Evolutionary conservation across 2,888 invertebrate species (phyloP), one percentile per base, ranked within the genome.

Genomic region (Drosophila maculinotata): DNA sequence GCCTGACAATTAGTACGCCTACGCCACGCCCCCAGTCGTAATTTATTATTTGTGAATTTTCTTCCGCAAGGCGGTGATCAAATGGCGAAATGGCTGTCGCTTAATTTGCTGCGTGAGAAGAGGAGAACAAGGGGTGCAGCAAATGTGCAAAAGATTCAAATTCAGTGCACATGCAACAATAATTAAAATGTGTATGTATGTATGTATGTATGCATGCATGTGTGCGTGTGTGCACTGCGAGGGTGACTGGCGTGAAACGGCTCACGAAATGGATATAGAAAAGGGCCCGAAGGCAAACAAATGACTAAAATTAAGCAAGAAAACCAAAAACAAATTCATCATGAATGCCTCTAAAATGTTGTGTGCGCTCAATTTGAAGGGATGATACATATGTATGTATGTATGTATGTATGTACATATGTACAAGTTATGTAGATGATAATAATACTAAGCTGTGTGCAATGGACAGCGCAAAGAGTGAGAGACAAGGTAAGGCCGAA

Each of bases 231-330:
- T 26, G 49, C 33, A 28, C 10, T 59, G 58, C 30, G 76, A 70
- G 82, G 80, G 67, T 76, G 71, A 66, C 69, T 67, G 62, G 42
- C 52, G 36, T 44, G 49, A 59, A 62, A 39, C 26, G 44, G 42
- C 44, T 47, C 20, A 33, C n/a, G 28, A 48, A 64, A 33, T 36
- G n/a, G 15, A 41, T n/a, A n/a, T n/a, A 48, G 23, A 67, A 62
- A 62, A 73, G 65, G 62, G 48, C 63, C 58, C 26, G 69, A 76
- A 72, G 66, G 70, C 58, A 77, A 72, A 75, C 59, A 83, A 83
- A 80, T 80, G 69, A 80, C 80, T 80, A 70, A 80, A 80, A 80
- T 80, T 72, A 78, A 80, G 78, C 69, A 83, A 78, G 76, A 83
- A 77, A 83, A 20, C 20, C 2, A n/a, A 20, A 20, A 20, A 70